Conservation (phyloP, 1,140 invertebrate species). For the Alviniconcha marisindica region DNA sequence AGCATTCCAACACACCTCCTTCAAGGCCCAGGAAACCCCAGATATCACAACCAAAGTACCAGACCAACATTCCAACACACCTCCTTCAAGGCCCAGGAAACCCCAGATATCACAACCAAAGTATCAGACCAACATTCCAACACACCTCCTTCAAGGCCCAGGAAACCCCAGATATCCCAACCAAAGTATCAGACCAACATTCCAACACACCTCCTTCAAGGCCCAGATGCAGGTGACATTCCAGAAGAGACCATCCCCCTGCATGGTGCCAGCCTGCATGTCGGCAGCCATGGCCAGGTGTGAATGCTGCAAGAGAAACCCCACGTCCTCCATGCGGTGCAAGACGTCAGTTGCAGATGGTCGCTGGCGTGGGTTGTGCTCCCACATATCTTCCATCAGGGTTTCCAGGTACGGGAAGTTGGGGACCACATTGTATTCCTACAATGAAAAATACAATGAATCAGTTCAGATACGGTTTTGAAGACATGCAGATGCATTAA, state of each 20-base stretch:
- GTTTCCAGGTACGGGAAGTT: constrained; percentile 60
- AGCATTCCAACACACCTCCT: too few species aligned
- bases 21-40: too few species aligned
- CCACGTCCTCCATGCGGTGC: constrained; percentile 45
- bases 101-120: too few species aligned
- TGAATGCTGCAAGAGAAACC: constrained; percentile 57
- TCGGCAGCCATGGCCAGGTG: constrained; percentile 29
- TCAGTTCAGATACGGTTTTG: too few species aligned
- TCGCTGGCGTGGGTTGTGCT: constrained; percentile 47
- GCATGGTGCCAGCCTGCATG: background rate
- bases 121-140: too few species aligned
- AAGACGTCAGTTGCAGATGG: constrained; percentile 57
- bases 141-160: too few species aligned
- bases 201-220: background rate
- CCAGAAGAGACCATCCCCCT: background rate
- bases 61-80: too few species aligned
- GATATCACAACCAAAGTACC: too few species aligned
- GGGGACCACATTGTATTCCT: constrained; percentile 66
- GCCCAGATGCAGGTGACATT: constrained; percentile 26
- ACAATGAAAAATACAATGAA: too few species aligned
- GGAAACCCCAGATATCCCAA: too few species aligned
- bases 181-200: background rate
- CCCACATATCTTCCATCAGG: constrained; percentile 62
- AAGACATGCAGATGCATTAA: too few species aligned
- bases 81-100: too few species aligned